Percentiles rank a stretch among this genome's conserved stretches.
phyloP scores from a whole-genome alignment of 2,113 vertebrate genomes.

The Phyllopteryx taeniolatus region DNA sequence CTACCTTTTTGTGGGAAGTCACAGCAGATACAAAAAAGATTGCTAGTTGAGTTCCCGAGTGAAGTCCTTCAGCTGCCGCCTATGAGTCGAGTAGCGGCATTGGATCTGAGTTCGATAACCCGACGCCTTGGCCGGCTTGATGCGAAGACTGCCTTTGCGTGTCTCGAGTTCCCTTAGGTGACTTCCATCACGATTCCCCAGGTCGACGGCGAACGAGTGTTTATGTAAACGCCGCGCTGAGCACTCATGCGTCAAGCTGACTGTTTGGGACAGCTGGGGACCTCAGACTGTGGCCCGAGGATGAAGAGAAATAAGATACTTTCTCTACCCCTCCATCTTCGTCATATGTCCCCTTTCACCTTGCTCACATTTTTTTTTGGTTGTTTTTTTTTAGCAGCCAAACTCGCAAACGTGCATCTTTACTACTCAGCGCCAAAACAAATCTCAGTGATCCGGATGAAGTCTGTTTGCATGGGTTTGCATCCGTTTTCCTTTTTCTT shows the following conservation, averaged over 20 bases:
- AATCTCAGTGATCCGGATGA: neutral
- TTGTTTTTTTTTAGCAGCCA: neutral
- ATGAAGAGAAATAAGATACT: conserved; percentile 65
- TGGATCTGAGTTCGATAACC: conserved; percentile 12
- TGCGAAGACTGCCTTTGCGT: conserved; percentile 4
- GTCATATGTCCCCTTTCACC: conserved; percentile 11
- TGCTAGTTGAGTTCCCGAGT: neutral
- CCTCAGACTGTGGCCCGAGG: conserved; percentile 44
- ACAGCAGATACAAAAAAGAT: conserved; percentile 1
- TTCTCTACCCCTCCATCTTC: conserved; percentile 30
- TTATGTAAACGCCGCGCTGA: conserved; percentile 34
- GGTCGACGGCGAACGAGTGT: conserved; percentile 26
- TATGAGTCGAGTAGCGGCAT: neutral
- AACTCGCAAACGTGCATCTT: neutral
- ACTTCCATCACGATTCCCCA: conserved; percentile 33
- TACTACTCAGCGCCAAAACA: neutral
- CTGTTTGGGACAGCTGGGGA: conserved; percentile 68
- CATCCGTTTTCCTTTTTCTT: too few relatives aligned
- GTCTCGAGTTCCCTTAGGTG: conserved; percentile 16
- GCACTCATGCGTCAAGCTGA: conserved; percentile 56
- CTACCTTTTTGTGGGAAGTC: conserved; percentile 23
- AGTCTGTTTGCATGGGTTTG: too few relatives aligned
- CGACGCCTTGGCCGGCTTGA: conserved; percentile 9
- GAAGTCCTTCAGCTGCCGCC: conserved; percentile 28
- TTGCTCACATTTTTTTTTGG: neutral